phyloP scores from a whole-genome alignment of 2,888 invertebrate genomes.

The Dicyrtoma fusca region DNA sequence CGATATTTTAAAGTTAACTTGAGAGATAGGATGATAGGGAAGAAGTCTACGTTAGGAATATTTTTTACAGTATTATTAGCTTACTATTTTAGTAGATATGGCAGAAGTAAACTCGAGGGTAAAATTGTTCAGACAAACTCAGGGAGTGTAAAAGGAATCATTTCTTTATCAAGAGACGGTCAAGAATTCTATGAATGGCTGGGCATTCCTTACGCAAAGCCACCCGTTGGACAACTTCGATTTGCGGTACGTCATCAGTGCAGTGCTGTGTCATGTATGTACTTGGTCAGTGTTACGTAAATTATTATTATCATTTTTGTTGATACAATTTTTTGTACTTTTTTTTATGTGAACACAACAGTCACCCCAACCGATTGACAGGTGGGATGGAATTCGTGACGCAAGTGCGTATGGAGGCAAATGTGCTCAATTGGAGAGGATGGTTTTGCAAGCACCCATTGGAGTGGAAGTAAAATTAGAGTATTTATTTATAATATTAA shows the following conservation, averaged over 20 bases:
- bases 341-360: too few species aligned
- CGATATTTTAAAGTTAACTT: too few species aligned
- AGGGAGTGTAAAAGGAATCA: conserved; percentile 29
- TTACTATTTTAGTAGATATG: conserved; percentile 1
- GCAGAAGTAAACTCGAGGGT: not conserved
- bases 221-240: conserved; percentile 20
- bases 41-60: conserved; percentile 8
- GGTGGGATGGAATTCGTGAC: conserved; percentile 10
- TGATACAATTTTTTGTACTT: not conserved
- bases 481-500: not conserved
- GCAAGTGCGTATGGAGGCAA: not conserved
- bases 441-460: not conserved
- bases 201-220: conserved; percentile 28
- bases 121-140: conserved; percentile 20
- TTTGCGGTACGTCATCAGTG: conserved; percentile 28
- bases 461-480: not conserved
- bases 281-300: too few species aligned
- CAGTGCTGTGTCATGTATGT: too few species aligned
- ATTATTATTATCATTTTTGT: too few species aligned
- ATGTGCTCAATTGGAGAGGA: conserved; percentile 28
- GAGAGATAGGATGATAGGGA: conserved; percentile 11
- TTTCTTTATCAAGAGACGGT: conserved; percentile 26
- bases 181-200: conserved; percentile 32
- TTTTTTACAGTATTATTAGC: conserved; percentile 12
- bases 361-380: conserved; percentile 17